Evolutionary conservation across 2,113 vertebrate genomes (phyloP), one percentile per base, ranked within the genome.

Genomic region (Cyphomyrus plagiostoma): DNA sequence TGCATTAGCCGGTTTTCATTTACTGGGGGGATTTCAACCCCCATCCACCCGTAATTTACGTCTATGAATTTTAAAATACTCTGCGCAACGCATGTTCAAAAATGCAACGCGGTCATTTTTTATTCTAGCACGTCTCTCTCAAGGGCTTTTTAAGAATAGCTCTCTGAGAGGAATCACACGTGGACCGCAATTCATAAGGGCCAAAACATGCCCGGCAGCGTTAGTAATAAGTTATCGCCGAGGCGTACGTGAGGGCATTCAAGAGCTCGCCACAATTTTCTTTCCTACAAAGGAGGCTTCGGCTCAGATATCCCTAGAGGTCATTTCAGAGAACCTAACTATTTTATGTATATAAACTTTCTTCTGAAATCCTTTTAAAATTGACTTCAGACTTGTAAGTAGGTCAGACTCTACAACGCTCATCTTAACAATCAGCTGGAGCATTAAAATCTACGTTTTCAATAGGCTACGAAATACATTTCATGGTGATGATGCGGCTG

Each of bases 141-240:
- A 50, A n/a, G 84, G 26, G 89, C 19, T 13, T 86, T 85, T 85
- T 89, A 17, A 50, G 82, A 70, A 86, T 89, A 50, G 89, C 23
- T 87, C 58, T 35, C 30, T 8, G 48, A 45, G 26, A 84, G 86
- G 58, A 66, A 85, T 35, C 56, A 45, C 26, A 70, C 52, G 58
- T 35, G 46, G 83, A 50, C n/a, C 21, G 56, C 56, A 58, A 30
- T 39, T 87, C 83, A 52, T 48, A 50, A 49, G 26, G 89, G 84
- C 39, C 9, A 30, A 86, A 86, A 74, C 45, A 21, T 50, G 48
- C n/a, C 21, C 10, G 45, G 83, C 42, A 50, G 46, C 8, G 49
- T 49, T 23, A 56, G 74, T 13, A 52, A 82, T 82, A 49, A 80
- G 66, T 66, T 82, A 30, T 26, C 21, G 46, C 48, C 19, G 21